Percentiles rank a stretch among this genome's conserved stretches.
These are phyloP conservation scores for Cnemophilus loriae DNA, from an alignment of 2,113 vertebrate species.

Conservation along the genomic window DNA sequence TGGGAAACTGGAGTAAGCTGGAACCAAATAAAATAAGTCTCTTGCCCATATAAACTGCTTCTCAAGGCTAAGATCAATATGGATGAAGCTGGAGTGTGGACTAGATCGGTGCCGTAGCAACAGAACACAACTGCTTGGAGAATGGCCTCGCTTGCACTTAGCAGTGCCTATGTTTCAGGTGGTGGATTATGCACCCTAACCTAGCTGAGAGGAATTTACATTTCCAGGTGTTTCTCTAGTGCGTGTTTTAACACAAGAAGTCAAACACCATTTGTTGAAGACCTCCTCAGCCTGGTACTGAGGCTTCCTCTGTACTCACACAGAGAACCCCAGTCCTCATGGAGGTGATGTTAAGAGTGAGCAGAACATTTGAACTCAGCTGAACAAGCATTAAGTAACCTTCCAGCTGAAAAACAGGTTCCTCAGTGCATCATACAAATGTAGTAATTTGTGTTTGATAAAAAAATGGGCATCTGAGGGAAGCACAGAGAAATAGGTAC, in stretches of 20 bases:
- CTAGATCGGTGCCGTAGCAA: background rate
- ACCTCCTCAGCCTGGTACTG: background rate
- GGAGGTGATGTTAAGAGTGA: background rate
- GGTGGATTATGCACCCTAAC: background rate
- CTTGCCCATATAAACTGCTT: background rate
- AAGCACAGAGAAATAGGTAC: background rate
- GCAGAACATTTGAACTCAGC: background rate
- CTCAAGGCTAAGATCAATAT: background rate
- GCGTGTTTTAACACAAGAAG: background rate
- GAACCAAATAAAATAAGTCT: background rate
- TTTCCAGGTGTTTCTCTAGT: background rate
- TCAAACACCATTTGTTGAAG: background rate
- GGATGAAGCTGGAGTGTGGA: background rate
- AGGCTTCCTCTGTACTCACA: background rate
- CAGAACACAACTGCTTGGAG: background rate
- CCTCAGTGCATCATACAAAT: background rate
- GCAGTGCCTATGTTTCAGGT: background rate
- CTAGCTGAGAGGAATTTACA: background rate
- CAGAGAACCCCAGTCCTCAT: background rate
- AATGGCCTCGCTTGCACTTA: accelerated
- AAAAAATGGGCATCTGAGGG: background rate
- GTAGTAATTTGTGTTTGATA: background rate
- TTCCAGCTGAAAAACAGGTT: background rate
- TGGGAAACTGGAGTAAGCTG: background rate
- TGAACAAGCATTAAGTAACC: background rate